These are phyloP conservation scores for Bubalus kerabau DNA, from an alignment of 2,113 vertebrate genomes.

Conservation along the genomic window DNA sequence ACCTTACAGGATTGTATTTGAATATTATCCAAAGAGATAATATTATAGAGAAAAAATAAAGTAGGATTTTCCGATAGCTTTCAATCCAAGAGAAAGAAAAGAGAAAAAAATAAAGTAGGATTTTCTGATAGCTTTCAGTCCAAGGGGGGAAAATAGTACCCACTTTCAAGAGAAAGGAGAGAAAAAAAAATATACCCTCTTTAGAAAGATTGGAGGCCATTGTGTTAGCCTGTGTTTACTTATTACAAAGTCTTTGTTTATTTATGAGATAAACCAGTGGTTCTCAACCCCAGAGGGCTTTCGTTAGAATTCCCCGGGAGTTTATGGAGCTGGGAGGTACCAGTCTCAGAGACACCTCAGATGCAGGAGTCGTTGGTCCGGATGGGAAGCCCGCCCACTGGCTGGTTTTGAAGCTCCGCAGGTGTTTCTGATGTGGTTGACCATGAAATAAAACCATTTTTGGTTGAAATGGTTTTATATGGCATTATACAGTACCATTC, in stretches of 20 bases:
- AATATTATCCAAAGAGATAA: background rate
- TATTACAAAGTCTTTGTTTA: background rate
- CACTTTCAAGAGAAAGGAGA: background rate
- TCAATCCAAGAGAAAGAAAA: background rate
- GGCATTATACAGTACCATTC: background rate
- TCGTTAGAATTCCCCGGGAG: background rate
- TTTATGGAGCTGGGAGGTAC: background rate
- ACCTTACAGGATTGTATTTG: accelerated
- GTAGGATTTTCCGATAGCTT: background rate
- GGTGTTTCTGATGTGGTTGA: background rate
- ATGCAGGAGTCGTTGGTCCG: background rate
- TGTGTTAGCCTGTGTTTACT: accelerated
- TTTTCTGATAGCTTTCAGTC: background rate
- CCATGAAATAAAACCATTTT: background rate
- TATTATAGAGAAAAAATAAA: background rate
- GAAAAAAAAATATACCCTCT: background rate
- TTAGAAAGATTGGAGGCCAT: background rate
- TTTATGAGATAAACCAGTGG: background rate
- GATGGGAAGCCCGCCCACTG: too few species aligned
- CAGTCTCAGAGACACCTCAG: background rate
- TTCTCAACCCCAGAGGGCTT: background rate
- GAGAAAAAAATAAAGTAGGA: too few species aligned
- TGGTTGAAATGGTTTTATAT: background rate
- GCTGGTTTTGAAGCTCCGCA: background rate
- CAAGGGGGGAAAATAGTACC: too few species aligned